Conservation (phyloP, 2,888 invertebrate genomes). For the Mesodorylaimus sp. region DNA sequence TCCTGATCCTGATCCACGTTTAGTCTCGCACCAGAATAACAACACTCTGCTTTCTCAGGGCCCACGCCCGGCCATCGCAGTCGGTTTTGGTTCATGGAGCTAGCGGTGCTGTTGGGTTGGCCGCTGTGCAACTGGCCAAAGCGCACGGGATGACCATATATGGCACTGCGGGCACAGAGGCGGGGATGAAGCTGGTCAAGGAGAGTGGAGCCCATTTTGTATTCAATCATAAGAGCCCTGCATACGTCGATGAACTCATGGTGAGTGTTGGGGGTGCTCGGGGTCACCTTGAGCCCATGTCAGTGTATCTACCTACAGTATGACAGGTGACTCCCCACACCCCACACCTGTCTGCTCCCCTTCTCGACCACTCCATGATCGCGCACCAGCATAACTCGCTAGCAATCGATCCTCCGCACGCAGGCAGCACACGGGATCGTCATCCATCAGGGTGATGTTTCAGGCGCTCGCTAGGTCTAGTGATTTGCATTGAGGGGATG, state of each 20-base stretch:
- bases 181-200: slow-evolving; percentile 34
- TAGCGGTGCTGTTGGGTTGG: slow-evolving; percentile 37
- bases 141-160: slow-evolving; percentile 33
- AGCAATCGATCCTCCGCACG: too few species aligned
- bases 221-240: slow-evolving; percentile 37
- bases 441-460: too few species aligned
- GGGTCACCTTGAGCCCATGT: slow-evolving; percentile 14
- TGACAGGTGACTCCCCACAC: too few species aligned
- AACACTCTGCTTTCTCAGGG: slow-evolving; percentile 13
- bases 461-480: too few species aligned
- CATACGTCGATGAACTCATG: slow-evolving; percentile 33
- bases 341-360: too few species aligned
- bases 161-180: slow-evolving; percentile 39
- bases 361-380: too few species aligned
- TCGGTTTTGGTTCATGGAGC: slow-evolving; percentile 42
- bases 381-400: too few species aligned
- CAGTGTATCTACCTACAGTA: too few species aligned
- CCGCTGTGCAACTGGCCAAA: slow-evolving; percentile 38
- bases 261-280: slow-evolving; percentile 16
- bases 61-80: slow-evolving; percentile 32
- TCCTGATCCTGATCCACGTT: background rate
- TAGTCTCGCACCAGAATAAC: background rate
- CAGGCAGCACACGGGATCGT: too few species aligned
- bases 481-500: too few species aligned
- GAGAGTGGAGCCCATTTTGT: slow-evolving; percentile 36